Conservation (phyloP, 1,140 invertebrate genomes). For the Caenorhabditis tropicalis region DNA sequence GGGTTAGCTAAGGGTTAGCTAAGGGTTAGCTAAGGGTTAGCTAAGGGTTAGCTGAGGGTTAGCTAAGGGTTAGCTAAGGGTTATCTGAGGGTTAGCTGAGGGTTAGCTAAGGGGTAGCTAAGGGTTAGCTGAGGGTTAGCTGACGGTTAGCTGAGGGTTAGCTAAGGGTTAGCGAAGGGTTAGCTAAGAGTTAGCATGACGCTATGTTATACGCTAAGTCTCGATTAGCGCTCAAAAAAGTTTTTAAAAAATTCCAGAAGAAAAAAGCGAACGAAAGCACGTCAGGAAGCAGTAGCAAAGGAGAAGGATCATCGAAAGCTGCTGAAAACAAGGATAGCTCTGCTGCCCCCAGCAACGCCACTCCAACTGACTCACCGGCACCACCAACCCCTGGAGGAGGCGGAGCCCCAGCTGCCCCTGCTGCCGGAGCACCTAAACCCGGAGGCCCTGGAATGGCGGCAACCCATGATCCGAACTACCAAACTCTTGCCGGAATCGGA, state of each 20-base stretch:
- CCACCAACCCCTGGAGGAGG: not conserved
- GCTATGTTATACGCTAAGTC: too few species aligned
- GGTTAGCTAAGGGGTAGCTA: too few species aligned
- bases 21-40: too few species aligned
- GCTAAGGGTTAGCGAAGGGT: too few species aligned
- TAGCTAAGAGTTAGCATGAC: too few species aligned
- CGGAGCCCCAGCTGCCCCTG: not conserved
- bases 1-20: too few species aligned
- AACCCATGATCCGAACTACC: not conserved
- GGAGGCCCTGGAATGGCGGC: constrained; percentile 3
- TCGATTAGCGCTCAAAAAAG: too few species aligned
- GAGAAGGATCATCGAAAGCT: not conserved
- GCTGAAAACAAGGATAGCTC: not conserved
- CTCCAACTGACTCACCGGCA: not conserved
- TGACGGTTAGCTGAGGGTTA: too few species aligned
- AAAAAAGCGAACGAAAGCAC: not conserved
- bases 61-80: too few species aligned
- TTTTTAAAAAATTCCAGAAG: not conserved
- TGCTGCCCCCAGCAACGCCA: not conserved
- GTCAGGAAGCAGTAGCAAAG: not conserved
- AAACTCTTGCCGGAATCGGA: not conserved
- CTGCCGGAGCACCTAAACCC: not conserved
- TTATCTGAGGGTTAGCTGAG: too few species aligned
- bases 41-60: too few species aligned
- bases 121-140: too few species aligned